Evolutionary conservation across 2,888 invertebrate species (phyloP).

Genomic region (Chrysina gloriosa): DNA sequence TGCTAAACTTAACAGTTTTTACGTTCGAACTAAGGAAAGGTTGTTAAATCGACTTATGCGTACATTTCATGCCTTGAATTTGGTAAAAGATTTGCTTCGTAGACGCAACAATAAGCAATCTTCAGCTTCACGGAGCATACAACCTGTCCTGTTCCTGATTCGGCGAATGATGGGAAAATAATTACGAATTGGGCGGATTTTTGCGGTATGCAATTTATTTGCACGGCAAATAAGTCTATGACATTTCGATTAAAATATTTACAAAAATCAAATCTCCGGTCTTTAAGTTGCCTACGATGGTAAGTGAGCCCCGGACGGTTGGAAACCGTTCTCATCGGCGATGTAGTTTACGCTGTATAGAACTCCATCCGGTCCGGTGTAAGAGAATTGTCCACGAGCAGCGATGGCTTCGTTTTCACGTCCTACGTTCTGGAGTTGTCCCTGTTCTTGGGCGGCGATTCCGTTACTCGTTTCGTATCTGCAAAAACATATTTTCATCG

Average conservation of each 20-base stretch:
- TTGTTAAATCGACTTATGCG: no score
- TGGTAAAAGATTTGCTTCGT: no score
- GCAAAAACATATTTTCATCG: no score
- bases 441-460: slow-evolving; percentile 71
- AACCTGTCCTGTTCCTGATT: no score
- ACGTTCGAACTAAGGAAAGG: no score
- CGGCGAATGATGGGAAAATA: no score
- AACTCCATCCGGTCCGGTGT: slow-evolving; percentile 71
- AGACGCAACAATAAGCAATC: no score
- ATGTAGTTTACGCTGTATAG: slow-evolving; percentile 72
- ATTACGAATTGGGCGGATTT: background rate
- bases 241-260: slow-evolving; percentile 10
- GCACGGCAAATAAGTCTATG: slow-evolving; percentile 32
- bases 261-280: slow-evolving; percentile 17
- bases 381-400: slow-evolving; percentile 72
- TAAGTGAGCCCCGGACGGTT: slow-evolving; percentile 66
- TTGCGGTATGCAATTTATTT: slow-evolving; percentile 33
- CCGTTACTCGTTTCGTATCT: slow-evolving; percentile 76
- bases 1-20: no score
- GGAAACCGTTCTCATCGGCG: slow-evolving; percentile 73
- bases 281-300: slow-evolving; percentile 51
- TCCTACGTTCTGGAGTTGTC: slow-evolving; percentile 70
- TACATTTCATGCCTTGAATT: no score
- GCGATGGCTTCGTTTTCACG: slow-evolving; percentile 72
- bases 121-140: no score